Base-by-base conservation (phyloP, 2,113 vertebrate species). In the Phylloscopus trochiloides region DNA sequence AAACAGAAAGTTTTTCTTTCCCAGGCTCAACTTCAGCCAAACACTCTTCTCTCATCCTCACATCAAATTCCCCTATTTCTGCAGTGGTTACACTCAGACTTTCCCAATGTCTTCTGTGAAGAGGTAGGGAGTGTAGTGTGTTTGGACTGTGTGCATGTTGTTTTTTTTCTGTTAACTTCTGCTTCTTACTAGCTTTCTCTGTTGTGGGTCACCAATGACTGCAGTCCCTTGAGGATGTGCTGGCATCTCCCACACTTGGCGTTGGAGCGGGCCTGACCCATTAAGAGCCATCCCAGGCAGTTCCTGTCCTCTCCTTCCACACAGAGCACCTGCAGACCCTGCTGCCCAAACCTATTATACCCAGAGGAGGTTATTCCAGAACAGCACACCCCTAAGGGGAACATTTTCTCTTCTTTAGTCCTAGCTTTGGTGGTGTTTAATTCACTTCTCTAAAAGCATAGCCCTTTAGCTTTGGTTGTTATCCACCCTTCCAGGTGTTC, bases 211-310 rank as follows among this genome's bases (percentile, higher is more conserved):
- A 42, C 28, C 24, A 45, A 4, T 3, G 38, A 9, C n/a, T 72
- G 29, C 31, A 62, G 8, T n/a, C 24, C 8, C 34, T 42, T 9
- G 1, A 8, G 3, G 3, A 4, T 88, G 15, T 82, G 13, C 40
- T 15, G 24, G 14, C 5, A 24, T 25, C 5, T 15, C 63, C 72
- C 24, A 20, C 8, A 31, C 9, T 0, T 0, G 1, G 45, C 43
- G 31, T 28, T 0, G 0, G 54, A 54, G 10, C 1, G 1, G 20
- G 2, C 28, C 51, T 14, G 36, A 54, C 10, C 18, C 26, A 11
- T 6, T 21, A 7, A 14, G 28, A 48, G 17, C 36, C 36, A 66
- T 52, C 22, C 58, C 2, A 1, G 29, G 11, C 9, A 54, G 20
- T 22, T 68, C 5, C 36, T 16, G 34, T 15, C 10, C n/a, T 76